Conservation (phyloP, 2,888 invertebrate genomes). For the Phortica magna region DNA sequence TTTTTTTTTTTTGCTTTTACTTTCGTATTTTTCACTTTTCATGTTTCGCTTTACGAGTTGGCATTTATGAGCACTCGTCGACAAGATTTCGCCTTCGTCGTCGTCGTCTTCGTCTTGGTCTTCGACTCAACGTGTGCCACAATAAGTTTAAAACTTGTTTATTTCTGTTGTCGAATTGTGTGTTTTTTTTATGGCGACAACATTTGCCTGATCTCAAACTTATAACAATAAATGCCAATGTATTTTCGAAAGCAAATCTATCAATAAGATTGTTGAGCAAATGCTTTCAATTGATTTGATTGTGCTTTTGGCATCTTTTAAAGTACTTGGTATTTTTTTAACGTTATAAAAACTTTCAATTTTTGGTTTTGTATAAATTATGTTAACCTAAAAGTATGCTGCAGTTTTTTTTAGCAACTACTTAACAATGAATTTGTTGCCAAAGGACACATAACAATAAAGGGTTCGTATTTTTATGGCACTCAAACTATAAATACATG, state of each 20-base stretch:
- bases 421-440: background rate
- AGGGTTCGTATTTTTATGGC: background rate
- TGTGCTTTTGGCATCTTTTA: background rate
- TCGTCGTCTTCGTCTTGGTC: too few species aligned
- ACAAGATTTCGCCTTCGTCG: background rate
- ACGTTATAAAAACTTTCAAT: background rate
- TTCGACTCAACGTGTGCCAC: too few species aligned
- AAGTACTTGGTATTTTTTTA: background rate
- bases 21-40: background rate
- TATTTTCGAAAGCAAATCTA: background rate
- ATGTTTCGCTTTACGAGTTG: background rate
- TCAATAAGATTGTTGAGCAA: background rate
- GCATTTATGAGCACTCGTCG: background rate
- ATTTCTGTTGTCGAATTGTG: too few species aligned
- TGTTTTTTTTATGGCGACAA: too few species aligned
- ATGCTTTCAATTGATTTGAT: background rate
- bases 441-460: background rate
- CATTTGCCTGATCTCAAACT: too few species aligned
- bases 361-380: background rate
- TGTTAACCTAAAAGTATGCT: background rate
- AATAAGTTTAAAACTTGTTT: too few species aligned
- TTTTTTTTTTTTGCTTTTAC: background rate
- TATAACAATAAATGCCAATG: too few species aligned
- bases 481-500: too few species aligned
- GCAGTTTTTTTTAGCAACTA: background rate